These are phyloP conservation scores for Charaxes varanes DNA, from an alignment of 1,140 invertebrate genomes.

Conservation along the genomic window DNA sequence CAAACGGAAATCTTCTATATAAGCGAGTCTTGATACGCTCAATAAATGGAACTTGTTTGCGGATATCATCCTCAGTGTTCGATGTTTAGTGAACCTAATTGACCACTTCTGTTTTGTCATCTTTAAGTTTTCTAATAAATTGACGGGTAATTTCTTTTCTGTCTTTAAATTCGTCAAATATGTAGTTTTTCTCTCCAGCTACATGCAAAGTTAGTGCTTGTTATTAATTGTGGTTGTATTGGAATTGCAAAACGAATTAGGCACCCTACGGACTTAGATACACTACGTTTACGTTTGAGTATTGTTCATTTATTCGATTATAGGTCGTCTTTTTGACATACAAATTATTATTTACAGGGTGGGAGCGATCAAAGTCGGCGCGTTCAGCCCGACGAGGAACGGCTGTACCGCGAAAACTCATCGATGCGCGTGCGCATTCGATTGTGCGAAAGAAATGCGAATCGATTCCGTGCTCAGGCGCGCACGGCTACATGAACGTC, in stretches of 20 bases:
- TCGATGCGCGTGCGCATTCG: conserved; percentile 69
- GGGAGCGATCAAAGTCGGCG: conserved; percentile 53
- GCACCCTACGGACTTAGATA: too few species aligned
- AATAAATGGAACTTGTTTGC: conserved; percentile 65
- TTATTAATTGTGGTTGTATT: too few species aligned
- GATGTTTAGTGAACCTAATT: conserved; percentile 30
- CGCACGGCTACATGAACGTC: too few species aligned
- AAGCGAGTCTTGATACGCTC: too few species aligned
- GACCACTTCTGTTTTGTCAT: conserved; percentile 22
- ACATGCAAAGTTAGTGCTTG: not conserved
- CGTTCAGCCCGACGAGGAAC: conserved; percentile 56
- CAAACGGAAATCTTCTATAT: too few species aligned
- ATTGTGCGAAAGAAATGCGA: too few species aligned
- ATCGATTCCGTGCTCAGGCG: too few species aligned
- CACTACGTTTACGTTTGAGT: too few species aligned
- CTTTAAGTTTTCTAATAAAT: conserved; percentile 17
- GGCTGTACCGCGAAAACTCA: conserved; percentile 50
- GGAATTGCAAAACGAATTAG: too few species aligned
- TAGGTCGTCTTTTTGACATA: too few species aligned
- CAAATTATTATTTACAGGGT: conserved; percentile 43
- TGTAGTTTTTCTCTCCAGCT: too few species aligned
- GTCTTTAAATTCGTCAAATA: not conserved
- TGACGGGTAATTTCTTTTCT: conserved; percentile 9
- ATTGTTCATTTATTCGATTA: too few species aligned
- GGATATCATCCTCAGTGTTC: conserved; percentile 48